A percentile compares a stretch with the other conserved stretches of the same genome.
Conservation (phyloP, 2,797 vertebrate species). For the Sebastes ruberrimus region DNA sequence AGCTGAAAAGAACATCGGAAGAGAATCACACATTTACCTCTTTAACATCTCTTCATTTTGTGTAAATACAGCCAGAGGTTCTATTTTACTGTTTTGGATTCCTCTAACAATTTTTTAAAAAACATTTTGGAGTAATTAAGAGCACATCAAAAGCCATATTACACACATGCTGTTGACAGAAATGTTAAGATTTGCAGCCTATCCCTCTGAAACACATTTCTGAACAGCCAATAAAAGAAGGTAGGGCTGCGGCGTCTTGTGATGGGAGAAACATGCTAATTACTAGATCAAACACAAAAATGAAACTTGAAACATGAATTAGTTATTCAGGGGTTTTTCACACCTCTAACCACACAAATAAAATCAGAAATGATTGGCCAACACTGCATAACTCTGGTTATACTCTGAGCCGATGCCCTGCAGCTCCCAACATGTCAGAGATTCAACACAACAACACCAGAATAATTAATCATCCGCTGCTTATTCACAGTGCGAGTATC, state of each 20-base stretch:
- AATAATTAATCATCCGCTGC: neutral
- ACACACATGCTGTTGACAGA: neutral
- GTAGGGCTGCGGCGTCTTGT: neutral
- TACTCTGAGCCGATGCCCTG: neutral
- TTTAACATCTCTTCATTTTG: neutral
- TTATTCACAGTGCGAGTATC: neutral
- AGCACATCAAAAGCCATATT: conserved; percentile 32
- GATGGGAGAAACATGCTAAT: neutral
- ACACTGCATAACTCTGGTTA: neutral
- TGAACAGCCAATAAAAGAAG: neutral
- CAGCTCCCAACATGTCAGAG: neutral
- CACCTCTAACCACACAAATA: neutral
- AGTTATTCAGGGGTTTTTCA: neutral
- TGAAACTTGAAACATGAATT: neutral
- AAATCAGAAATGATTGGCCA: neutral
- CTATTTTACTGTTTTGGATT: neutral
- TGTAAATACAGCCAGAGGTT: neutral
- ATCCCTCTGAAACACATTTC: neutral
- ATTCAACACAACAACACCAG: neutral
- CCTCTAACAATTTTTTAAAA: neutral
- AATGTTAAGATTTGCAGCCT: neutral
- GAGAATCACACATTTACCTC: neutral
- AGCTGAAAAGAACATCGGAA: neutral
- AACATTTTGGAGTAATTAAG: neutral
- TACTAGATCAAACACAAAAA: neutral